Conservation (phyloP, 92 coral and sea anemone genomes). For the Phenganax subtilis region DNA sequence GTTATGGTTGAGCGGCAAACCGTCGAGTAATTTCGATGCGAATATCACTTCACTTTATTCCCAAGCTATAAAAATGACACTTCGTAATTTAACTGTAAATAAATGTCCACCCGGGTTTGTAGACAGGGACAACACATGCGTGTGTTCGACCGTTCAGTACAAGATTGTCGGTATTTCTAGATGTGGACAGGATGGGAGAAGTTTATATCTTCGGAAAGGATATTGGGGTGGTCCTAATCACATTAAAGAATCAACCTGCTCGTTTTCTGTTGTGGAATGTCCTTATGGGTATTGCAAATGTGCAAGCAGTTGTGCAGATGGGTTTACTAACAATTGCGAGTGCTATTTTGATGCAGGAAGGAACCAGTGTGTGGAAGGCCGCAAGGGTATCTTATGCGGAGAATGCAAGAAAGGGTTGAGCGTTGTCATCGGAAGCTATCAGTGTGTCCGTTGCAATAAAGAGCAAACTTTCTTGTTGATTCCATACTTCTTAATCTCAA, state of each 20-base stretch:
- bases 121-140: neutral
- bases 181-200: conserved; percentile 52
- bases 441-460: conserved; percentile 13
- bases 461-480: conserved; percentile 14
- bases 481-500: conserved; percentile 16
- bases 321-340: conserved; percentile 22
- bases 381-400: conserved; percentile 18
- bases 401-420: conserved; percentile 21
- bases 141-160: conserved; percentile 44
- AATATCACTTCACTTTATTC: conserved; percentile 10
- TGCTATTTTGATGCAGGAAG: neutral
- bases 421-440: conserved; percentile 8
- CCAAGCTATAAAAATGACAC: conserved; percentile 16
- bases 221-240: conserved; percentile 68
- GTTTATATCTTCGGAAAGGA: conserved; percentile 61
- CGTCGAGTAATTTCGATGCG: conserved; percentile 12
- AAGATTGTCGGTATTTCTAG: conserved; percentile 38
- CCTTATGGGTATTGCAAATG: conserved; percentile 56
- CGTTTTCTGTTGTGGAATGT: conserved; percentile 50
- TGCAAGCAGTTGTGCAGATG: neutral
- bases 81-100: neutral
- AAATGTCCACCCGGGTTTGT: conserved; percentile 21
- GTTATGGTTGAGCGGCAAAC: conserved; percentile 40
- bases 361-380: conserved; percentile 20
- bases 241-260: neutral